phyloP scores from a whole-genome alignment of 2,113 vertebrate genomes.

The Scomber japonicus region DNA sequence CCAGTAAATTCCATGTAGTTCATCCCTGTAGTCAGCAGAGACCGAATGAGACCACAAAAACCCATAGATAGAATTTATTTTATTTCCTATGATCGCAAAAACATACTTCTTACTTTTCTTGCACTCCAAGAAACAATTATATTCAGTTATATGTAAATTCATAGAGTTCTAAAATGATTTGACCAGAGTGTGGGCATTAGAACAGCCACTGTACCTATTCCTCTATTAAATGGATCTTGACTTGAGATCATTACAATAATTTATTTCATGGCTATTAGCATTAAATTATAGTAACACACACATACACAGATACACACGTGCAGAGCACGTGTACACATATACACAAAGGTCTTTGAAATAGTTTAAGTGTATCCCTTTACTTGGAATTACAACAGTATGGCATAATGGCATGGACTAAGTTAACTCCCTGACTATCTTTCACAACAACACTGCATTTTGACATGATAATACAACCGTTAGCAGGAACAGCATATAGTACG shows the following conservation, averaged over 20 bases:
- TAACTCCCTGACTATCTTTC: slow-evolving; percentile 72
- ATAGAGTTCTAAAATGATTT: slow-evolving; percentile 51
- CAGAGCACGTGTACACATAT: slow-evolving; percentile 48
- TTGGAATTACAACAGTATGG: slow-evolving; percentile 61
- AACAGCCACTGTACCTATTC: slow-evolving; percentile 24
- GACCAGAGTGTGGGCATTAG: slow-evolving; percentile 32
- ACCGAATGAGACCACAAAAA: slow-evolving; percentile 46
- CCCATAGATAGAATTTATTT: slow-evolving; percentile 86
- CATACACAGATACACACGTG: slow-evolving; percentile 60
- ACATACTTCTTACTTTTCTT: slow-evolving; percentile 87
- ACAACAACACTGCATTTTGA: slow-evolving; percentile 81
- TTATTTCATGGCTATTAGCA: slow-evolving; percentile 69
- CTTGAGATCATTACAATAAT: slow-evolving; percentile 54
- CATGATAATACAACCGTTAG: slow-evolving; percentile 79
- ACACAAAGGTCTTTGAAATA: slow-evolving; percentile 45
- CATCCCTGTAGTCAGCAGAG: background rate
- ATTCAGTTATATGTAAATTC: slow-evolving; percentile 72
- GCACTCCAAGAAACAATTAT: slow-evolving; percentile 85
- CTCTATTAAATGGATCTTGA: slow-evolving; percentile 46
- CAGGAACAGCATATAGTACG: slow-evolving; percentile 78
- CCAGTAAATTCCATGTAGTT: background rate
- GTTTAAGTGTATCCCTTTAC: slow-evolving; percentile 52
- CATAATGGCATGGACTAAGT: slow-evolving; percentile 64
- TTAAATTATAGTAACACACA: slow-evolving; percentile 62
- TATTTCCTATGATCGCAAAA: slow-evolving; percentile 91